A percentile compares a stretch with the other conserved stretches of the same genome.
Conservation (phyloP, 1,140 invertebrate genomes). For the Scaptomyza montana region DNA sequence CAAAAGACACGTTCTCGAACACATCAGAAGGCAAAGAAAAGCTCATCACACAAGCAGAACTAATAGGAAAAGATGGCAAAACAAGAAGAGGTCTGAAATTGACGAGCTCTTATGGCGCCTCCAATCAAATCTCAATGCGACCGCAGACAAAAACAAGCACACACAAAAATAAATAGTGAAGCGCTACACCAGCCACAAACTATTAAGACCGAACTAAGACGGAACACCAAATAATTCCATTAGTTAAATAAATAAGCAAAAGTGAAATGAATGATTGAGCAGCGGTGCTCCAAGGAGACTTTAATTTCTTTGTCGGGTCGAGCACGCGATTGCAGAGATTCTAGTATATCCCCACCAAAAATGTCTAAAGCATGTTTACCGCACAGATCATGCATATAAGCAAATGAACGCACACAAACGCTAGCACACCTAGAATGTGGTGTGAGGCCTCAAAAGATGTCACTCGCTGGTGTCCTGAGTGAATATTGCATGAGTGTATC, state of each 20-base stretch:
- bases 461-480: constrained; percentile 53
- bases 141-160: constrained; percentile 46
- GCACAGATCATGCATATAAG: constrained; percentile 50
- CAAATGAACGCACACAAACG: constrained; percentile 53
- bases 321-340: constrained; percentile 7
- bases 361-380: constrained; percentile 2
- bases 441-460: constrained; percentile 61
- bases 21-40: not conserved
- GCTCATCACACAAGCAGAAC: constrained; percentile 35
- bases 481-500: constrained; percentile 72
- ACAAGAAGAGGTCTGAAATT: constrained; percentile 10
- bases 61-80: constrained; percentile 53
- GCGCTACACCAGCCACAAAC: not conserved
- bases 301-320: constrained; percentile 37
- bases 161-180: constrained; percentile 8
- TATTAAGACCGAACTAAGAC: constrained; percentile 10
- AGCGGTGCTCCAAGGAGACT: constrained; percentile 40
- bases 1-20: constrained; percentile 50
- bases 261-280: constrained; percentile 75
- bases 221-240: constrained; percentile 73
- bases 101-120: constrained; percentile 1
- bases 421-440: constrained; percentile 9
- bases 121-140: constrained; percentile 47
- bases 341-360: no score
- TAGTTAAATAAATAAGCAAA: constrained; percentile 79